Base-by-base conservation (phyloP, 2,888 invertebrate species). In the Rotaria macrura region DNA sequence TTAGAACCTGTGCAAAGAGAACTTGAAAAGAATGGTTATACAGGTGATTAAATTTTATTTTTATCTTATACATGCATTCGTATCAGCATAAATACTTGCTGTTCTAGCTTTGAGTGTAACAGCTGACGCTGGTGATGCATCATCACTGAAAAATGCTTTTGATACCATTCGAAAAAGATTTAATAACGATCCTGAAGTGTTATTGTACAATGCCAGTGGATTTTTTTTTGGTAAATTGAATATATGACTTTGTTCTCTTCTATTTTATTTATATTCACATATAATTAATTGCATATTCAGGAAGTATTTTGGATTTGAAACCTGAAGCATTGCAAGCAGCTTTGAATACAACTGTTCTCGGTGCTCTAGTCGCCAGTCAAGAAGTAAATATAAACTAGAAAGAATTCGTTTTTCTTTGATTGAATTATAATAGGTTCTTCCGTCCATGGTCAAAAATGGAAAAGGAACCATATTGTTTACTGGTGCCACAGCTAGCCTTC, bases 401-500 rank as follows among this genome's bases (percentile, higher is more conserved):
- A 2, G 0, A 17, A 25, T 40, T 12, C n/a, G n/a, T n/a, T n/a
- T n/a, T n/a, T n/a, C n/a, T n/a, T n/a, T n/a, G n/a, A n/a, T n/a
- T 12, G 17, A n/a, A 17, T 38, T 74, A 7, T 23, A 17, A 10
- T 74, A 74, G 74, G 74, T 74, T 25, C 23, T 74, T 25, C 74
- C 74, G 20, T 12, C 25, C 6, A 74, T 74, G 74, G 3, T 74
- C 23, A 74, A 74, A 74, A 25, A 74, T 40, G 74, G 38, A 74
- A 74, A 74, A 74, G 74, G 74, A 38, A 74, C 74, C 25, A 74
- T 74, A 23, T 74, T 74, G n/a, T 40, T 74, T 12, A 74, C 74
- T 0, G 74, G 74, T 74, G 74, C 74, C 0, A 74, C 74, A 43
- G 74, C 74, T 23, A 74, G 74, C 38, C 38, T 74, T 38, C 74